These are phyloP conservation scores for Laothoe populi DNA, from an alignment of 2,888 invertebrate genomes.

Conservation along the genomic window DNA sequence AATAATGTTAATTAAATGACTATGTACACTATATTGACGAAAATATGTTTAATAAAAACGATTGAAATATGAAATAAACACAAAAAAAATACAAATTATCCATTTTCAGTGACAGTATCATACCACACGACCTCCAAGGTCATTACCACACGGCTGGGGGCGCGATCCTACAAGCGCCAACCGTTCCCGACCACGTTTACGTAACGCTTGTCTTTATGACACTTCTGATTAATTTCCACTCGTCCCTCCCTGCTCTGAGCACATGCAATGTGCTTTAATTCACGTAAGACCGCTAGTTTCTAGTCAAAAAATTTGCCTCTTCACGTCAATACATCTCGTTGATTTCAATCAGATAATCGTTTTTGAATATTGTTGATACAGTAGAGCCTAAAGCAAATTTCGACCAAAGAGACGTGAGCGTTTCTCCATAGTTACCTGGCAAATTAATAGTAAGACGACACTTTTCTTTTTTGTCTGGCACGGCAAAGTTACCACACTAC, in stretches of 20 bases:
- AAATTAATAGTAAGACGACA: no score
- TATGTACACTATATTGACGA: no score
- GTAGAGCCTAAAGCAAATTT: no score
- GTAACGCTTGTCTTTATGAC: constrained; percentile 55
- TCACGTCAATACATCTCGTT: not conserved
- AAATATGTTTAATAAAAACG: no score
- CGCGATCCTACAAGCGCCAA: constrained; percentile 50
- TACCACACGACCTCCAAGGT: constrained; percentile 56
- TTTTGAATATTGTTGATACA: no score
- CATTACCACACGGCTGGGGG: constrained; percentile 64
- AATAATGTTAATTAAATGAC: no score
- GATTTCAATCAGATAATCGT: no score
- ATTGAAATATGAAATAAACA: no score
- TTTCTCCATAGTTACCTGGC: no score
- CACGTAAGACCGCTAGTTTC: not conserved
- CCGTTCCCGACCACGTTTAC: constrained; percentile 52
- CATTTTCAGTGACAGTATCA: constrained; percentile 40
- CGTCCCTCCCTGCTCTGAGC: constrained; percentile 5
- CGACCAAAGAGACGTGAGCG: no score
- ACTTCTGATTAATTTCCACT: constrained; percentile 48
- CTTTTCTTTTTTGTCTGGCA: no score
- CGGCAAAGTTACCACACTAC: no score
- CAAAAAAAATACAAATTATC: not conserved
- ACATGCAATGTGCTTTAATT: not conserved
- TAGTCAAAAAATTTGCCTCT: not conserved